Evolutionary conservation across 53 echinoderm and acorn worm genomes (phyloP).

Genomic region (Crossaster papposus): DNA sequence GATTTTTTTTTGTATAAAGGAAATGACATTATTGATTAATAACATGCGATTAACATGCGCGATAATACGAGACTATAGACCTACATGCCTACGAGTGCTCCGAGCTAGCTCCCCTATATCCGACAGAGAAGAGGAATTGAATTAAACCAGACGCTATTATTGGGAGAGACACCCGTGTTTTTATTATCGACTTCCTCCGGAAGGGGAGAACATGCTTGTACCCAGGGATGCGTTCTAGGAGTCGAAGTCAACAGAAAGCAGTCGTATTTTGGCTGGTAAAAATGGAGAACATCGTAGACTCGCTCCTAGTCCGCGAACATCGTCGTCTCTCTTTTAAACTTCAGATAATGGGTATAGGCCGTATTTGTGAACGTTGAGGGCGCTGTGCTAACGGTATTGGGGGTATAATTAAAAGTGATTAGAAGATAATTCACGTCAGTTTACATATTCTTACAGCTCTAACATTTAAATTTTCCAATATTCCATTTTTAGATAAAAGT

Average conservation of each 20-base stretch:
- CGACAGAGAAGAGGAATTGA: not conserved
- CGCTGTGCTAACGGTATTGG: too few species aligned
- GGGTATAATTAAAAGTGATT: too few species aligned
- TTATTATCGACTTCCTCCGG: not conserved
- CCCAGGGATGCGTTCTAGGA: slow-evolving; percentile 6
- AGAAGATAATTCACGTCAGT: too few species aligned
- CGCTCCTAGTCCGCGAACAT: not conserved
- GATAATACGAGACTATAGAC: not conserved
- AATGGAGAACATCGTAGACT: not conserved
- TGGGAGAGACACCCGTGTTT: not conserved
- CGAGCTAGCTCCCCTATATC: not conserved
- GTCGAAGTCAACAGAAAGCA: slow-evolving; percentile 5
- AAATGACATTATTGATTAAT: not conserved
- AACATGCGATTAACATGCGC: not conserved
- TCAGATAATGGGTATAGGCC: not conserved
- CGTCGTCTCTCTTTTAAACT: not conserved
- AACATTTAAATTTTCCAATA: too few species aligned
- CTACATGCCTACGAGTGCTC: not conserved
- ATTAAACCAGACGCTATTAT: not conserved
- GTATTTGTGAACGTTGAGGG: too few species aligned
- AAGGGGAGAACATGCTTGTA: not conserved
- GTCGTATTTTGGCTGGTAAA: not conserved
- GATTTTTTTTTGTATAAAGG: not conserved
- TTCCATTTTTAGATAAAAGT: too few species aligned
- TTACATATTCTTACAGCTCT: too few species aligned